phyloP scores from a whole-genome alignment of 2,113 vertebrate species.

The Oxygymnocypris stewartii region DNA sequence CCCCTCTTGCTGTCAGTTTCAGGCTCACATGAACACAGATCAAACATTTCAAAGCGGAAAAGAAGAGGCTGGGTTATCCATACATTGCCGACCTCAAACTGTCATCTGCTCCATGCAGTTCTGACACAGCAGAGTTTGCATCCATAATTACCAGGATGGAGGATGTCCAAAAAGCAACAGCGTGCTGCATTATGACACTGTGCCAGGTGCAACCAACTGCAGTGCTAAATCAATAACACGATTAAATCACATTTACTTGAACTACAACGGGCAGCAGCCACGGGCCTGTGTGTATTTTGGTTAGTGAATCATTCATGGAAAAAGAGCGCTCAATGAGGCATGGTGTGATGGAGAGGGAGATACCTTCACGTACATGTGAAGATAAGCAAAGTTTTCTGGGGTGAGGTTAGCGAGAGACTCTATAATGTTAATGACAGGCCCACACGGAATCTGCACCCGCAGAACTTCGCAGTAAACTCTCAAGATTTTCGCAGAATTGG shows the following conservation, averaged over 20 bases:
- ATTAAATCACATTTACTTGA: conserved; percentile 22
- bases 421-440: not conserved
- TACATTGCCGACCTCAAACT: conserved; percentile 47
- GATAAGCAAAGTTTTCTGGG: not conserved
- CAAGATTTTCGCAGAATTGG: not conserved
- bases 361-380: not conserved
- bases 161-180: conserved; percentile 20
- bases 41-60: conserved; percentile 3
- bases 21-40: conserved; percentile 16
- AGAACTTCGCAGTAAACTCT: not conserved
- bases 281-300: not conserved
- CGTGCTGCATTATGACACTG: conserved; percentile 48
- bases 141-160: conserved; percentile 34
- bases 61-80: conserved; percentile 1
- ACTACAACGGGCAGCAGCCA: not conserved
- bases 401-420: not conserved
- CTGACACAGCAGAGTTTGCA: conserved; percentile 33
- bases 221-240: conserved; percentile 26
- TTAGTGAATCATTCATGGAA: conserved; percentile 17
- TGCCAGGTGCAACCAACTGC: conserved; percentile 20
- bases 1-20: conserved; percentile 28
- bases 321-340: conserved; percentile 15
- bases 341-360: not conserved
- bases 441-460: not conserved
- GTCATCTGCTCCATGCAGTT: conserved; percentile 44